Conservation (phyloP, 2,888 invertebrate species). For the Dendrolimus houi region DNA sequence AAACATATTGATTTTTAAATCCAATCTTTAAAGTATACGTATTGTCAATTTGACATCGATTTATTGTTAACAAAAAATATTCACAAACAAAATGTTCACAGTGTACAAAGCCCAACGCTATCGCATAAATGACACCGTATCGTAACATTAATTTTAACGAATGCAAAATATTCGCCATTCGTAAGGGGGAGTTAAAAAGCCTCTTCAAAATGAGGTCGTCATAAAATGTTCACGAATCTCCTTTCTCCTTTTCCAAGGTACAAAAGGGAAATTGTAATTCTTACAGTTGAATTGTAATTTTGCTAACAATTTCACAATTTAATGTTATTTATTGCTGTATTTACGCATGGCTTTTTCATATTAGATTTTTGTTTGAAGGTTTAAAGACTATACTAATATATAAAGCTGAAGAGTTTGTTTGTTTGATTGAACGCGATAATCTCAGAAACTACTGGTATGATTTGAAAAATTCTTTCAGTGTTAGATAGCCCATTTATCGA, state of each 20-base stretch:
- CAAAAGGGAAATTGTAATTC: slow-evolving; percentile 56
- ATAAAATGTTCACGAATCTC: slow-evolving; percentile 42
- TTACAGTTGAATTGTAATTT: slow-evolving; percentile 51
- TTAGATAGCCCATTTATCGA: no score
- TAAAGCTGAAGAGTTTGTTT: no score
- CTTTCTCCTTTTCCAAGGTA: slow-evolving; percentile 35
- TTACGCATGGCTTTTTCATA: slow-evolving; percentile 14
- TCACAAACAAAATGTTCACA: neutral
- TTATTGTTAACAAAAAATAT: neutral
- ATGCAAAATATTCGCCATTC: slow-evolving; percentile 40
- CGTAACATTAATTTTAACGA: slow-evolving; percentile 70
- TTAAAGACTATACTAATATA: no score
- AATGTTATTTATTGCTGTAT: slow-evolving; percentile 18
- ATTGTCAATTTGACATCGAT: no score
- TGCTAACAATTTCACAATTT: slow-evolving; percentile 51
- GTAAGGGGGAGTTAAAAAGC: slow-evolving; percentile 33
- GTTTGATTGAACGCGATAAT: no score
- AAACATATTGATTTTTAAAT: no score
- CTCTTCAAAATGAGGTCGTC: slow-evolving; percentile 50
- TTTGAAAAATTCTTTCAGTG: no score
- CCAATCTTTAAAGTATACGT: no score
- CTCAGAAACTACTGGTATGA: no score
- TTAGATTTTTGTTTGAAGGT: no score
- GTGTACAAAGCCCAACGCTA: slow-evolving; percentile 4
- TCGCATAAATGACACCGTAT: slow-evolving; percentile 25